Conservation (phyloP, 1,140 invertebrate genomes). For the Tetragonula clypearis region DNA sequence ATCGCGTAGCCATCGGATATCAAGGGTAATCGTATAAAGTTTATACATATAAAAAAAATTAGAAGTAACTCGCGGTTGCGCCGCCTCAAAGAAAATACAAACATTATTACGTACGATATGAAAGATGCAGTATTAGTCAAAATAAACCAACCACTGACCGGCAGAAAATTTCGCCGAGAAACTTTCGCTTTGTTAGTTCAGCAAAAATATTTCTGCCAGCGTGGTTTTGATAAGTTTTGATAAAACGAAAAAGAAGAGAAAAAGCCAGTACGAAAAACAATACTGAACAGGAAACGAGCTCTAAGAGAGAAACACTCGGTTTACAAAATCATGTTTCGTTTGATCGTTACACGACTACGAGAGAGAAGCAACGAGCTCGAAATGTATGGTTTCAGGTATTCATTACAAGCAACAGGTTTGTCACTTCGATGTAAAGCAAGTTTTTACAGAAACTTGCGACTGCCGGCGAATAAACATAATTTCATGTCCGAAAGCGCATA, state of each 20-base stretch:
- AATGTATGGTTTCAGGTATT: background rate
- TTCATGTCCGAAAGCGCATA: background rate
- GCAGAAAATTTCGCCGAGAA: background rate
- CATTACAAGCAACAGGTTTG: background rate
- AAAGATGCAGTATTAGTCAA: background rate
- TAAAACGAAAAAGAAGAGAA: background rate
- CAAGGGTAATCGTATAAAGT: too few species aligned
- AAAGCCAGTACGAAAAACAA: background rate
- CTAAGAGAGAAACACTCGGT: background rate
- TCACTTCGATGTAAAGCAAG: background rate
- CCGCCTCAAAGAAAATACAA: too few species aligned
- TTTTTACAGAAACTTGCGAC: background rate
- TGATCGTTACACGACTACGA: background rate
- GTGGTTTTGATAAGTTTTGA: background rate
- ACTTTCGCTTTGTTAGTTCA: background rate
- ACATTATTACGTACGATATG: too few species aligned
- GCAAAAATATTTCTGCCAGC: background rate
- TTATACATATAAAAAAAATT: too few species aligned
- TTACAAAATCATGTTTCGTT: too few species aligned
- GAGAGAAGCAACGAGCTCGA: background rate
- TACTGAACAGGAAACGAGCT: background rate
- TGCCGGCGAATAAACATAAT: background rate
- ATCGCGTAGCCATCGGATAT: too few species aligned
- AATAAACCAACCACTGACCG: background rate
- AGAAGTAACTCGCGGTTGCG: too few species aligned